A percentile compares a stretch with the other conserved stretches of the same genome.
Evolutionary conservation across 2,888 invertebrate species (phyloP).

Genomic region (Hirtodrosophila trivittata): DNA sequence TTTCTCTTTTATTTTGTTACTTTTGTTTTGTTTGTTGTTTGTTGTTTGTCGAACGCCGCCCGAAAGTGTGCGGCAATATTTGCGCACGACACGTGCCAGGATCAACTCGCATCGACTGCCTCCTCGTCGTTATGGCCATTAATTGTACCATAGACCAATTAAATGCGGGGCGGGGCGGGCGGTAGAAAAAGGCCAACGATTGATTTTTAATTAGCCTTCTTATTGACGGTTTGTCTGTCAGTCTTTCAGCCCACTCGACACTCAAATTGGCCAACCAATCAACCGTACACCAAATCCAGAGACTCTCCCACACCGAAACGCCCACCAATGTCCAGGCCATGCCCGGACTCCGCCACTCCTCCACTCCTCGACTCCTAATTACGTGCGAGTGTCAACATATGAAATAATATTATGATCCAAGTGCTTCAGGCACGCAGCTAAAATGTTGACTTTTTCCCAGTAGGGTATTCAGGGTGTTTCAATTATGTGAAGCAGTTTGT

Average conservation of each 20-base stretch:
- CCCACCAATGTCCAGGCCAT: too few relatives aligned
- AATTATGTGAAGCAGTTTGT: too few relatives aligned
- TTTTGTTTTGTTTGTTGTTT: conserved; percentile 7
- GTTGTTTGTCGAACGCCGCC: conserved; percentile 15
- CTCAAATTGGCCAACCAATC: conserved; percentile 57
- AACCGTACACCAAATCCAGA: conserved; percentile 41
- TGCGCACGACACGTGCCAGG: conserved; percentile 58
- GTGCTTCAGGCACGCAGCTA: conserved; percentile 51
- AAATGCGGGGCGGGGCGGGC: conserved; percentile 10
- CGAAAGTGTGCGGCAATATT: conserved; percentile 45
- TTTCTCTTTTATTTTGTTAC: neutral
- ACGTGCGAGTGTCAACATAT: conserved; percentile 79
- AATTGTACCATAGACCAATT: conserved; percentile 49
- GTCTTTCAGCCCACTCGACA: conserved; percentile 15
- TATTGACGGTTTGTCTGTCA: conserved; percentile 30
- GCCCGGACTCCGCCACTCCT: neutral
- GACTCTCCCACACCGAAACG: neutral
- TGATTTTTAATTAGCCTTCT: conserved; percentile 68
- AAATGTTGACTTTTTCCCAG: conserved; percentile 22
- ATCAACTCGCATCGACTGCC: conserved; percentile 6
- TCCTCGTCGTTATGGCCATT: conserved; percentile 37
- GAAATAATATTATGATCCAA: conserved; percentile 76
- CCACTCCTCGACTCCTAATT: conserved; percentile 61
- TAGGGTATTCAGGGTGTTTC: neutral
- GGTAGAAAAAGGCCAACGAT: conserved; percentile 36